These are phyloP conservation scores for Upupa epops DNA, from an alignment of 2,113 vertebrate genomes.

Conservation along the genomic window DNA sequence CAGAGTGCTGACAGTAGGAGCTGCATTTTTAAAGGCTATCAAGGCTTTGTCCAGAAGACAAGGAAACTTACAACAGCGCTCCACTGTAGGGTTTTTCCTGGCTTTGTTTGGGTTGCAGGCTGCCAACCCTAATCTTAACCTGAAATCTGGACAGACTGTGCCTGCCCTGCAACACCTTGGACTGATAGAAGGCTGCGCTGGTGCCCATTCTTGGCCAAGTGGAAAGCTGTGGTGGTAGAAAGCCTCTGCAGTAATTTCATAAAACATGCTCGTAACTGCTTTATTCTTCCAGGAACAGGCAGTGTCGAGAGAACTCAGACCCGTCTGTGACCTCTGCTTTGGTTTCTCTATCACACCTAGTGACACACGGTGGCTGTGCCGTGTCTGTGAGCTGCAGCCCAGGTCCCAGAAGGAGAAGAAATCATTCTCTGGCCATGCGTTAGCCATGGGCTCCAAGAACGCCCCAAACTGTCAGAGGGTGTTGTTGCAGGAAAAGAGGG, in stretches of 20 bases:
- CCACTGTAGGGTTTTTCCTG: not conserved
- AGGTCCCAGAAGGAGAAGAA: not conserved
- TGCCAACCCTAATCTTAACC: not conserved
- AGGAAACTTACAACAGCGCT: not conserved
- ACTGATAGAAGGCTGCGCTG: not conserved
- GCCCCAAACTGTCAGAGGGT: not conserved
- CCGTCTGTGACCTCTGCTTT: not conserved
- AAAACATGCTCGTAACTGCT: rapidly evolving
- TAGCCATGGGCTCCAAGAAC: not conserved
- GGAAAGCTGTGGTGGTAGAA: not conserved
- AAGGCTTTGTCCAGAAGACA: not conserved
- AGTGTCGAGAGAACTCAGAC: not conserved
- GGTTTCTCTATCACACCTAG: rapidly evolving
- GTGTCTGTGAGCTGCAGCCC: not conserved
- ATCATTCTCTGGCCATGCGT: too few relatives aligned
- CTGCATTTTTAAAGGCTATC: not conserved
- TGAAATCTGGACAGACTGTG: not conserved
- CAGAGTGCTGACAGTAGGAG: not conserved
- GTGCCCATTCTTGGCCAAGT: not conserved
- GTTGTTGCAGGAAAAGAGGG: not conserved
- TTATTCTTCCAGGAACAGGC: not conserved
- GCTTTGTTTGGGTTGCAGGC: not conserved
- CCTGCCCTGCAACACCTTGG: not conserved
- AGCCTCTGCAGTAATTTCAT: not conserved
- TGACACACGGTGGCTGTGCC: not conserved